phyloP scores from a whole-genome alignment of 2,888 invertebrate genomes.

The Drosophila peninsularis region DNA sequence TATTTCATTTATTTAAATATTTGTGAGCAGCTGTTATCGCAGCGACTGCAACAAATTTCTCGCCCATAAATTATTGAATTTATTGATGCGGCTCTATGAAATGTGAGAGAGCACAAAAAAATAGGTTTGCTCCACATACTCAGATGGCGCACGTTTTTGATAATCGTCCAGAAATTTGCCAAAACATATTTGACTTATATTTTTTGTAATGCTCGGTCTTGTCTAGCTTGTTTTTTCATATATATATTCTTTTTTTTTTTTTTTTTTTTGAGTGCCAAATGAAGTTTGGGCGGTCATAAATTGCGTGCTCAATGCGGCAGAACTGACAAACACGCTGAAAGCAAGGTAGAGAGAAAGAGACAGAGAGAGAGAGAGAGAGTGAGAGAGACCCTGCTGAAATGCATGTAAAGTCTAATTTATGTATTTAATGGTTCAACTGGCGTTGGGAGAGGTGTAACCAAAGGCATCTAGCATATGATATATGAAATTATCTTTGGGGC shows the following conservation, averaged over 20 bases:
- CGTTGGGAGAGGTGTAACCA: constrained; percentile 1
- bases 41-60: constrained; percentile 49
- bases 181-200: constrained; percentile 69
- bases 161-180: constrained; percentile 76
- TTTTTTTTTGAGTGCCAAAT: constrained; percentile 36
- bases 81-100: constrained; percentile 45
- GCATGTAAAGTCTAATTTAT: constrained; percentile 69
- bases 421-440: constrained; percentile 22
- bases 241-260: constrained; percentile 2
- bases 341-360: not conserved
- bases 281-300: constrained; percentile 64
- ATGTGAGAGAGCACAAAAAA: constrained; percentile 2
- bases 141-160: constrained; percentile 58
- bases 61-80: constrained; percentile 72
- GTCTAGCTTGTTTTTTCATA: constrained; percentile 2
- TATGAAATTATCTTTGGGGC: constrained; percentile 6
- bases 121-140: constrained; percentile 39
- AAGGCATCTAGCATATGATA: constrained; percentile 1
- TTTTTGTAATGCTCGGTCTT: constrained; percentile 16
- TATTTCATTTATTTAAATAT: constrained; percentile 72
- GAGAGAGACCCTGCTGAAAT: constrained; percentile 23
- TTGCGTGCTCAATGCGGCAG: constrained; percentile 76
- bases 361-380: not conserved
- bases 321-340: constrained; percentile 38
- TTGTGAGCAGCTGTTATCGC: constrained; percentile 72